Evolutionary conservation across 2,888 invertebrate genomes (phyloP).

Genomic region (Drosophila melanocephala): DNA sequence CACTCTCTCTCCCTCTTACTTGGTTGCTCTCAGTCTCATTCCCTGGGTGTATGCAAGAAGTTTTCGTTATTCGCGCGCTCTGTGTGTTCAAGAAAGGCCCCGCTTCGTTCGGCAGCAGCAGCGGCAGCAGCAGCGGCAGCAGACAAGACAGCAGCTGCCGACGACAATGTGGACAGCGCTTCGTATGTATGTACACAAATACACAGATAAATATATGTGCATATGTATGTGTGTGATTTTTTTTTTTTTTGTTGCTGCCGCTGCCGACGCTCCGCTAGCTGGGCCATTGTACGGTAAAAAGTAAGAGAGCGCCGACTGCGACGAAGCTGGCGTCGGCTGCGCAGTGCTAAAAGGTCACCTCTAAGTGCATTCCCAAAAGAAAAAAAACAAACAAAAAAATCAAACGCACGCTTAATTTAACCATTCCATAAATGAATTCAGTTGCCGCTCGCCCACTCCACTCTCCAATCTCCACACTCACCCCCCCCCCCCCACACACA

Average conservation of each 20-base stretch:
- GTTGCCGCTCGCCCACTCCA: slow-evolving; percentile 4
- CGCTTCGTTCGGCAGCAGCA: slow-evolving; percentile 69
- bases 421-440: slow-evolving; percentile 25
- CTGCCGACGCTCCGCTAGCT: slow-evolving; percentile 40
- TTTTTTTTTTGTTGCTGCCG: slow-evolving; percentile 22
- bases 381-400: slow-evolving; percentile 21
- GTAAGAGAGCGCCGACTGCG: slow-evolving; percentile 25
- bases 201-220: slow-evolving; percentile 25
- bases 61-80: slow-evolving; percentile 74
- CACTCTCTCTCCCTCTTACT: slow-evolving; percentile 20
- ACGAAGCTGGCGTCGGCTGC: slow-evolving; percentile 57
- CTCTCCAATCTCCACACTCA: background rate
- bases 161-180: slow-evolving; percentile 43
- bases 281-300: slow-evolving; percentile 60
- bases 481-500: too few relatives aligned
- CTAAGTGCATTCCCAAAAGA: slow-evolving; percentile 67
- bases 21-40: slow-evolving; percentile 22
- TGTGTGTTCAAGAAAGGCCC: slow-evolving; percentile 79
- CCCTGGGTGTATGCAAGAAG: slow-evolving; percentile 66
- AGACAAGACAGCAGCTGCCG: slow-evolving; percentile 65
- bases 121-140: slow-evolving; percentile 36
- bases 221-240: slow-evolving; percentile 23
- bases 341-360: slow-evolving; percentile 68
- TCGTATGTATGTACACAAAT: slow-evolving; percentile 29
- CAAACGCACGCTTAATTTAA: slow-evolving; percentile 27